phyloP scores from a whole-genome alignment of 92 coral and sea anemone genomes.

The Zoanthus sociatus region DNA sequence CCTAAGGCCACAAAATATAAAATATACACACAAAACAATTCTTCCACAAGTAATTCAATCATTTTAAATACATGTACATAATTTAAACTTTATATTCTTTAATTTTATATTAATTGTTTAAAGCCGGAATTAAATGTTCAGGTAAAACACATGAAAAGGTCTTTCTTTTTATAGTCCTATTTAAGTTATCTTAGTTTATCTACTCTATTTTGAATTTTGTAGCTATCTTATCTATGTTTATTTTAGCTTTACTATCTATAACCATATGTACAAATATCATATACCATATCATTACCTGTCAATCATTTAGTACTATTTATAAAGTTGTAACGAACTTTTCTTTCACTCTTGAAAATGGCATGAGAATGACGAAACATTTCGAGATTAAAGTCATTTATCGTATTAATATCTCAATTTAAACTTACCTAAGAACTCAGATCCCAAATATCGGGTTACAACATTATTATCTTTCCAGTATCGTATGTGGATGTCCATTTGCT shows the following conservation, averaged over 20 bases:
- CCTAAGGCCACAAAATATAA: slow-evolving; percentile 14
- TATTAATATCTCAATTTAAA: slow-evolving; percentile 10
- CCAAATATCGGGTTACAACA: slow-evolving; percentile 58
- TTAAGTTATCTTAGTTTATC: slow-evolving; percentile 20
- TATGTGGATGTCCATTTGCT: slow-evolving; percentile 53
- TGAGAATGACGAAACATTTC: slow-evolving; percentile 8
- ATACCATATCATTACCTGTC: slow-evolving; percentile 14
- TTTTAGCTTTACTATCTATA: slow-evolving; percentile 8
- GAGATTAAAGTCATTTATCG: slow-evolving; percentile 14
- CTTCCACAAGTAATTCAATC: slow-evolving; percentile 14
- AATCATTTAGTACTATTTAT: slow-evolving; percentile 11
- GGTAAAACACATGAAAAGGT: slow-evolving; percentile 7
- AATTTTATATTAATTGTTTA: slow-evolving; percentile 6
- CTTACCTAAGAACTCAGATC: slow-evolving; percentile 39
- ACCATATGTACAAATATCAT: slow-evolving; percentile 12
- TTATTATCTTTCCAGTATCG: slow-evolving; percentile 47
- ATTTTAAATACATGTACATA: slow-evolving; percentile 8
- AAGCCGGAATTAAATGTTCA: slow-evolving; percentile 8
- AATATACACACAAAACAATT: slow-evolving; percentile 8
- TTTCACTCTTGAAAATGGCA: slow-evolving; percentile 14
- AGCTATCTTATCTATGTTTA: slow-evolving; percentile 21
- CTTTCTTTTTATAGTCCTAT: slow-evolving; percentile 9
- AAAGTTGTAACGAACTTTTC: slow-evolving; percentile 10
- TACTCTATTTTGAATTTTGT: slow-evolving; percentile 30
- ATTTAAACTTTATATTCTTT: slow-evolving; percentile 10